phyloP scores from a whole-genome alignment of 2,888 invertebrate genomes.

The Thyatira batis region DNA sequence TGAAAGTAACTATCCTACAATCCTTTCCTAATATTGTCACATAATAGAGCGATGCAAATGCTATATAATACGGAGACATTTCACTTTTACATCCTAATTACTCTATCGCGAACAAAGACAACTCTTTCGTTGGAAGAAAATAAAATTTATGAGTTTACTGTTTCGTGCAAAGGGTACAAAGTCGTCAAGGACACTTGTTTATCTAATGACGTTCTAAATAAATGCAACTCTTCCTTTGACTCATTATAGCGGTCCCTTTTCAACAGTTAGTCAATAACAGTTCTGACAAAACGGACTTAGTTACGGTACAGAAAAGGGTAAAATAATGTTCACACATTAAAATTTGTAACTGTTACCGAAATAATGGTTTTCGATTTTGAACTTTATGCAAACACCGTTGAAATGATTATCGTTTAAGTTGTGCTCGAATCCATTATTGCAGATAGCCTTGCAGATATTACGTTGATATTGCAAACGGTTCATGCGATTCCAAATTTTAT shows the following conservation, averaged over 20 bases:
- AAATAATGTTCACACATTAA: constrained; percentile 49
- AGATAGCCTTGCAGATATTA: constrained; percentile 40
- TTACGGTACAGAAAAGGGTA: constrained; percentile 72
- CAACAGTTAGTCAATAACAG: constrained; percentile 56
- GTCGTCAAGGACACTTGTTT: constrained; percentile 43
- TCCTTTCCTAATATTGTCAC: constrained; percentile 42
- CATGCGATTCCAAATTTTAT: constrained; percentile 55
- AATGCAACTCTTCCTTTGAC: constrained; percentile 73
- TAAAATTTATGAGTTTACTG: constrained; percentile 65
- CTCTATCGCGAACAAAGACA: constrained; percentile 54
- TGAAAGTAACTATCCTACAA: constrained; percentile 62
- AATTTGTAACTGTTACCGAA: constrained; percentile 33
- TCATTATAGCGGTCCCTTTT: constrained; percentile 69
- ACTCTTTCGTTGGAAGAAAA: constrained; percentile 57
- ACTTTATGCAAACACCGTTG: constrained; percentile 12
- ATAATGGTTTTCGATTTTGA: constrained; percentile 13
- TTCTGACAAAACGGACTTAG: constrained; percentile 61
- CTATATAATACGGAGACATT: constrained; percentile 53
- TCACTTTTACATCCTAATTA: constrained; percentile 80
- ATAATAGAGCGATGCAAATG: constrained; percentile 64
- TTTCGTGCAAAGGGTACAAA: constrained; percentile 58
- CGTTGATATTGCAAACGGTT: constrained; percentile 53
- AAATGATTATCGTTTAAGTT: background rate
- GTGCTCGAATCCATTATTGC: constrained; percentile 11
- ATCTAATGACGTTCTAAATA: constrained; percentile 53